phyloP scores from a whole-genome alignment of 1,140 invertebrate species.

The Anastrepha ludens region DNA sequence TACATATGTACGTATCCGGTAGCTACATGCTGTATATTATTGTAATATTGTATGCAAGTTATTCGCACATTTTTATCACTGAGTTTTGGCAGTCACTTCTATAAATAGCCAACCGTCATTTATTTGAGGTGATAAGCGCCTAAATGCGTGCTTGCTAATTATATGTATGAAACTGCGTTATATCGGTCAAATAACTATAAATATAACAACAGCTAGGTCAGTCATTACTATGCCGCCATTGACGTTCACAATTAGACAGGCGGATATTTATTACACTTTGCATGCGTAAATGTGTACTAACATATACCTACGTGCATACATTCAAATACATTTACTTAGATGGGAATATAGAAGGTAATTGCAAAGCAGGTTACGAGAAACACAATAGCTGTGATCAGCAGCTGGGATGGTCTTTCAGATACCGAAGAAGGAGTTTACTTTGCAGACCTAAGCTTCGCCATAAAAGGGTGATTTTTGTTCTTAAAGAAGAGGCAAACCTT shows the following conservation, averaged over 20 bases:
- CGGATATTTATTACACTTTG: neutral
- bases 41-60: neutral
- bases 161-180: slow-evolving; percentile 2
- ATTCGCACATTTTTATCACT: neutral
- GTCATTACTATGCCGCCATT: neutral
- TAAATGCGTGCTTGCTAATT: neutral
- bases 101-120: neutral
- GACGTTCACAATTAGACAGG: neutral
- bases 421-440: no score
- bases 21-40: no score
- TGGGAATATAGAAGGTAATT: no score
- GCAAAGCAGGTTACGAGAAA: no score
- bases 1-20: neutral
- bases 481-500: no score
- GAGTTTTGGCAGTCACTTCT: neutral
- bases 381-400: no score
- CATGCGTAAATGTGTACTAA: neutral
- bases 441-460: no score
- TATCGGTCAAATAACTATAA: neutral
- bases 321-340: no score
- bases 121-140: neutral
- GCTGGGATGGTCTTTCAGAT: no score
- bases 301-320: neutral
- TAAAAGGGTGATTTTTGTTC: no score
- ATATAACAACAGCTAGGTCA: neutral